Evolutionary conservation across 1,140 invertebrate species (phyloP), one percentile per base, ranked within the genome.

Genomic region (Ceratitis capitata): DNA sequence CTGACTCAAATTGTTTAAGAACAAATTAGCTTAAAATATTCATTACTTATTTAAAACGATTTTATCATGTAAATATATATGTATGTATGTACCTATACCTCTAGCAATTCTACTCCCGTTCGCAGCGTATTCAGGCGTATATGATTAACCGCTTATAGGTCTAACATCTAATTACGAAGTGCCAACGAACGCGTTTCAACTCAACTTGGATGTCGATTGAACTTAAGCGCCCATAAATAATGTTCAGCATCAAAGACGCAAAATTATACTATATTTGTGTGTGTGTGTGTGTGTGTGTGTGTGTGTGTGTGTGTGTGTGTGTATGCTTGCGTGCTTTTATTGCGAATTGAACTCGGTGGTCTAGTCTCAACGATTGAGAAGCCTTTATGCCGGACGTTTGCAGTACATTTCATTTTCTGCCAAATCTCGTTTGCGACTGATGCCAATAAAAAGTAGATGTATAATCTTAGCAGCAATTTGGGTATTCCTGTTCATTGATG

Each of bases 221-320:
- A 61, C 26, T 29, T 61, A 61, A 61, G 56, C 56, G 56, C 56
- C 56, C 56, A 61, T 61, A 61, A 61, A 61, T 61, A 61, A 61
- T 61, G 29, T 61, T 61, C 29, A 61, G 29, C 26, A 26, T 61
- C 56, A 26, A 61, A 9, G 56, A 6, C 7, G 56, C 23, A 12
- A 6, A 61, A 26, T 12, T 26, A 61, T 61, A 26, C 29, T 61
- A 6, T n/a, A n/a, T n/a, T n/a, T n/a, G n/a, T n/a, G n/a, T n/a
- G n/a, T n/a, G n/a, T n/a, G n/a, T n/a, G n/a, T 61, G 12, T 61
- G 3, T 26, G 29, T 19, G 5, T 61, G 5, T 6, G 19, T 19
- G 19, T n/a, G n/a, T 19, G 16, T 56, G n/a, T 19, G 19, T 56
- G 19, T 19, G 19, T 61, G 5, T 19, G n/a, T 1, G 9, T 19